Conservation (phyloP, 2,113 vertebrate species). For the Pungitius pungitius region DNA sequence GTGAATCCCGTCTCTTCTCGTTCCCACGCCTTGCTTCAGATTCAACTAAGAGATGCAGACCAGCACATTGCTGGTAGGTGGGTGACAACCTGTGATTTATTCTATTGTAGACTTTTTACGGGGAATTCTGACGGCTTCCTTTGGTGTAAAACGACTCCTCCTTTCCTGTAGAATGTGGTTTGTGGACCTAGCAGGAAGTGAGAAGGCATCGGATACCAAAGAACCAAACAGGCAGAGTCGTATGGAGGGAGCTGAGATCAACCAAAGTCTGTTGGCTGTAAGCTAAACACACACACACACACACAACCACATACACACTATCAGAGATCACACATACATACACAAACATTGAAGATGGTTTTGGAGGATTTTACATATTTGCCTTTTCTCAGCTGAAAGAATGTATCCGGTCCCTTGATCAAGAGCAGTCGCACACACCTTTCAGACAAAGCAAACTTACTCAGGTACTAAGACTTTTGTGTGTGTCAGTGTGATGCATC, state of each 20-base stretch:
- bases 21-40: constrained; percentile 92
- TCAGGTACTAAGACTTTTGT: constrained; percentile 75
- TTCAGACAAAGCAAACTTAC: constrained; percentile 95
- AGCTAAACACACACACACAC: constrained; percentile 52
- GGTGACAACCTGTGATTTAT: constrained; percentile 18
- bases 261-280: constrained; percentile 94
- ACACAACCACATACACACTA: neutral
- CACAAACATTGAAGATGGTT: neutral
- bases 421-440: constrained; percentile 87
- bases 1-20: constrained; percentile 91
- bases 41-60: constrained; percentile 85
- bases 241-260: constrained; percentile 94
- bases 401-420: constrained; percentile 92
- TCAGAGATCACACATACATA: neutral
- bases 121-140: neutral
- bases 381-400: constrained; percentile 86
- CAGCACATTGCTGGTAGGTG: constrained; percentile 86
- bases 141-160: no score
- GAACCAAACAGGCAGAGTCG: constrained; percentile 88
- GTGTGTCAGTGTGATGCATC: neutral
- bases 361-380: neutral
- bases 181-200: constrained; percentile 94
- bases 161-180: constrained; percentile 90
- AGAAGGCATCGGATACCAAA: constrained; percentile 90
- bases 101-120: neutral